Evolutionary conservation across 2,888 invertebrate genomes (phyloP).

Genomic region (Trisateles emortualis): DNA sequence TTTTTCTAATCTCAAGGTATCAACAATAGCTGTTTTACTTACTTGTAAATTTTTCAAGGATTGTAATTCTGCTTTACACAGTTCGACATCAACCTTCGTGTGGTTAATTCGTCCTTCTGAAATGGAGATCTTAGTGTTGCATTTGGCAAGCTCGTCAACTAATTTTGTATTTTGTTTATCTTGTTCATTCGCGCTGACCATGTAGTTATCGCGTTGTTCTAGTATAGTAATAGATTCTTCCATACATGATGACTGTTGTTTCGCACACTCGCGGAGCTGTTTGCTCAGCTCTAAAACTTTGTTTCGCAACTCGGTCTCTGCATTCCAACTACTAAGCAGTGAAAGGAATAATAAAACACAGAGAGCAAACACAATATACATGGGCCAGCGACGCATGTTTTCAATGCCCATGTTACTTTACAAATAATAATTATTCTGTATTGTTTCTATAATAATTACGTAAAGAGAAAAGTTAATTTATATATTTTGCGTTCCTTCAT

Average conservation of each 20-base stretch:
- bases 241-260: slow-evolving; percentile 76
- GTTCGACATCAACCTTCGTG: slow-evolving; percentile 71
- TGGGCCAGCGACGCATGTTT: slow-evolving; percentile 85
- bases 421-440: slow-evolving; percentile 16
- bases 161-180: slow-evolving; percentile 70
- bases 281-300: slow-evolving; percentile 68
- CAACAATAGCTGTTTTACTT: slow-evolving; percentile 77
- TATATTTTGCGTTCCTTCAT: slow-evolving; percentile 5
- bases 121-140: slow-evolving; percentile 65
- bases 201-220: slow-evolving; percentile 74
- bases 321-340: slow-evolving; percentile 81
- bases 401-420: slow-evolving; percentile 77
- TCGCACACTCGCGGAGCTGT: slow-evolving; percentile 78
- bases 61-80: slow-evolving; percentile 79
- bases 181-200: slow-evolving; percentile 70
- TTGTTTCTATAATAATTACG: too few relatives aligned
- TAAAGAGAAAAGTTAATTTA: too few relatives aligned
- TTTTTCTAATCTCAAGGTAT: slow-evolving; percentile 79
- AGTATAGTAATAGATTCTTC: slow-evolving; percentile 75
- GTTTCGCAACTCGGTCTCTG: slow-evolving; percentile 75
- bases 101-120: slow-evolving; percentile 74
- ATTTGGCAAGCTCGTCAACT: slow-evolving; percentile 63
- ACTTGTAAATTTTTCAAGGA: slow-evolving; percentile 81
- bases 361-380: slow-evolving; percentile 78
- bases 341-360: slow-evolving; percentile 79